These are phyloP conservation scores for Neodontobutis hainanensis DNA, from an alignment of 2,113 vertebrate genomes.

Conservation along the genomic window DNA sequence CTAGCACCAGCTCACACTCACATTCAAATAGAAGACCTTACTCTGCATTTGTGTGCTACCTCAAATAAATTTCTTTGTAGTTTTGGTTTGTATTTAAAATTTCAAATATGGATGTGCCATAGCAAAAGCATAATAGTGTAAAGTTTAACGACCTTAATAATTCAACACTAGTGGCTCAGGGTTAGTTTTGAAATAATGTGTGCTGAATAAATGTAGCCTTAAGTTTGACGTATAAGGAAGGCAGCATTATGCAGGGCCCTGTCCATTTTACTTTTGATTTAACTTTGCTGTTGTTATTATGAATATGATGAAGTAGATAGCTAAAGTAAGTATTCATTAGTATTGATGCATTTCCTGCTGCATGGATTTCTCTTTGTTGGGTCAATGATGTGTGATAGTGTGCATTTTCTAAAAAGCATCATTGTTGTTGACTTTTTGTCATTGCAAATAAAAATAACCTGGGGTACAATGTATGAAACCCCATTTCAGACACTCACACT, in stretches of 20 bases:
- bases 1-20: not conserved
- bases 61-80: not conserved
- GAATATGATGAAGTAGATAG: too few relatives aligned
- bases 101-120: not conserved
- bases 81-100: not conserved
- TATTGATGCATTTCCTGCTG: too few relatives aligned
- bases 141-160: not conserved
- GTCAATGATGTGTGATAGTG: not conserved
- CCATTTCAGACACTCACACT: conserved; percentile 31
- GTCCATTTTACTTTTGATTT: too few relatives aligned
- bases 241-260: too few relatives aligned
- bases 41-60: not conserved
- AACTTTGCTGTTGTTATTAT: too few relatives aligned
- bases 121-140: not conserved
- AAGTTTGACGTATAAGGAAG: too few relatives aligned
- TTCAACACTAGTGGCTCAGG: not conserved
- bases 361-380: too few relatives aligned
- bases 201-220: not conserved
- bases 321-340: too few relatives aligned
- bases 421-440: not conserved
- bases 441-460: conserved; percentile 36
- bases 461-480: conserved; percentile 25
- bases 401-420: not conserved
- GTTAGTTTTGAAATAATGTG: conserved; percentile 5
- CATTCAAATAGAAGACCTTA: not conserved